phyloP scores from a whole-genome alignment of 2,797 vertebrate species.

The Tenualosa thibaudeaui region DNA sequence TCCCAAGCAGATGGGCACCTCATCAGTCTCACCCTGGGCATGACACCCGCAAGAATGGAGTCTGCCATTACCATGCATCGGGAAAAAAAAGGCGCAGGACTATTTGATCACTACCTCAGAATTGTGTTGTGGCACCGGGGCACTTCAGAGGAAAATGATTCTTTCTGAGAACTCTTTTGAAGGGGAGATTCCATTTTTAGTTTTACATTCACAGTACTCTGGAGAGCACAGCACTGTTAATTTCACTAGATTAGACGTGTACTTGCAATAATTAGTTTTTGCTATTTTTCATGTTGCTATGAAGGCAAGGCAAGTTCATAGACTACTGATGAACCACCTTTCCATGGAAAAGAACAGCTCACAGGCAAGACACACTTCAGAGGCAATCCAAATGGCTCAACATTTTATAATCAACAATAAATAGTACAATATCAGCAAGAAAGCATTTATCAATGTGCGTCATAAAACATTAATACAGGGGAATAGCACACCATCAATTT shows the following conservation, averaged over 20 bases:
- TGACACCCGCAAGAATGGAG: neutral
- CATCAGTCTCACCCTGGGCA: slow-evolving; percentile 41
- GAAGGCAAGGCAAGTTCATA: too few species aligned
- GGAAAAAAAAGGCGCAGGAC: neutral
- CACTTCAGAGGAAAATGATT: neutral
- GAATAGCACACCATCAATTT: neutral
- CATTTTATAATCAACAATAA: neutral
- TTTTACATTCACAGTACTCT: neutral
- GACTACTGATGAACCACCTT: too few species aligned
- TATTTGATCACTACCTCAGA: neutral
- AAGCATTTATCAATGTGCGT: neutral
- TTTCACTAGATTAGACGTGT: neutral
- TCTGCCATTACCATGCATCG: neutral
- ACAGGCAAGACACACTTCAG: too few species aligned
- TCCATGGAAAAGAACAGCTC: too few species aligned
- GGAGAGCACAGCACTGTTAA: neutral
- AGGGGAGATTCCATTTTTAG: neutral
- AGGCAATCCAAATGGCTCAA: too few species aligned
- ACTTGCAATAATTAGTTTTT: neutral
- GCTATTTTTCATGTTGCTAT: neutral
- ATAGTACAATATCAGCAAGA: neutral
- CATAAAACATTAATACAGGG: neutral
- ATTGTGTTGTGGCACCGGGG: neutral
- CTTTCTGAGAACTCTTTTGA: neutral
- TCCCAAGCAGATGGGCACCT: slow-evolving; percentile 49